phyloP scores from a whole-genome alignment of 2,113 vertebrate genomes.

The Oriolus oriolus region DNA sequence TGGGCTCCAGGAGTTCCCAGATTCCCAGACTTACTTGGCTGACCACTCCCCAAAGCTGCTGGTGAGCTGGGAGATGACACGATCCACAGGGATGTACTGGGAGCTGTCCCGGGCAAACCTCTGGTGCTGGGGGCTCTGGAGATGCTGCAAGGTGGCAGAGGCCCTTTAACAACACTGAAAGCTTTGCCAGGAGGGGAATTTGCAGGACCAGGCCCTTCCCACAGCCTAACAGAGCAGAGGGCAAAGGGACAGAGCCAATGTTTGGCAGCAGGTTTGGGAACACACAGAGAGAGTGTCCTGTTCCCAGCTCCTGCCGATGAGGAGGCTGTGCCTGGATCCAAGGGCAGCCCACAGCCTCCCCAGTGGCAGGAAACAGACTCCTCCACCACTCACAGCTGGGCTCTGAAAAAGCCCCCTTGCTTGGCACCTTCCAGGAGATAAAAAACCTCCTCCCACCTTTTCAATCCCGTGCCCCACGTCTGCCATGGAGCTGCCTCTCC shows the following conservation, averaged over 20 bases:
- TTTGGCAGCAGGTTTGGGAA: neutral
- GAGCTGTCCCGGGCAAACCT: constrained; percentile 69
- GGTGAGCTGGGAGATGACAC: constrained; percentile 71
- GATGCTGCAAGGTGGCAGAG: constrained; percentile 71
- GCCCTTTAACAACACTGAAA: neutral
- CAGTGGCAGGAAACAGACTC: neutral
- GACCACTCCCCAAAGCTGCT: constrained; percentile 38
- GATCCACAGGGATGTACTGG: constrained; percentile 72
- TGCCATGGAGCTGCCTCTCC: neutral
- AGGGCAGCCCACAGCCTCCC: neutral
- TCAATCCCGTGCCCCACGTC: neutral
- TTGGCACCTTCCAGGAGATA: neutral
- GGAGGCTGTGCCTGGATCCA: neutral
- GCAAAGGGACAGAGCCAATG: neutral
- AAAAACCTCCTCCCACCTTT: neutral
- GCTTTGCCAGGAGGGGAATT: neutral
- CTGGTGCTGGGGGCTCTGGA: constrained; percentile 77
- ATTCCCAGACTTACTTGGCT: neutral
- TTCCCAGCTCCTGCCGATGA: neutral
- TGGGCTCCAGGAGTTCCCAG: neutral
- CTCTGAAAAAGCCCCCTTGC: neutral
- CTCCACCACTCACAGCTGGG: neutral
- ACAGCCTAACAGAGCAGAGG: neutral
- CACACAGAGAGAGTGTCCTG: neutral
- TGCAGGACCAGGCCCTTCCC: neutral